A percentile compares a stretch with the other conserved stretches of the same genome.
Conservation (phyloP, 2,797 vertebrate genomes). For the Apogon talboti region DNA sequence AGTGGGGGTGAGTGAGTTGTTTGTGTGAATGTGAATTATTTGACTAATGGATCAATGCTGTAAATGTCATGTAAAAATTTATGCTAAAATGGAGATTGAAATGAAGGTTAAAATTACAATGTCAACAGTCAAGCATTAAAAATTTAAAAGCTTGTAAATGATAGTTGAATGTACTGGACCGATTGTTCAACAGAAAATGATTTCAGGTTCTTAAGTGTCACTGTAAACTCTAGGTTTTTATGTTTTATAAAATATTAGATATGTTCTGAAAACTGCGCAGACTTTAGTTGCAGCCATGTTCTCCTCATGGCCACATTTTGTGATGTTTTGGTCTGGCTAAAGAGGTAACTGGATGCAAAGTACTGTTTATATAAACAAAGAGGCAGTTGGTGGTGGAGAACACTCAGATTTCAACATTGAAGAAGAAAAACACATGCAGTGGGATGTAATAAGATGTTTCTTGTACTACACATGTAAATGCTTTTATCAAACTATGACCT, state of each 20-base stretch:
- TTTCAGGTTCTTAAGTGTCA: too few relatives aligned
- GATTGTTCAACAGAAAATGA: not conserved
- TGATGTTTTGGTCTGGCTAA: conserved; percentile 7
- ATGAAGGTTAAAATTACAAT: not conserved
- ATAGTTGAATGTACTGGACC: not conserved
- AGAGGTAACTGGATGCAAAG: conserved; percentile 13
- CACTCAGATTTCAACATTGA: conserved; percentile 1
- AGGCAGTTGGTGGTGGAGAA: not conserved
- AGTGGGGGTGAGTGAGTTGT: conserved; percentile 7
- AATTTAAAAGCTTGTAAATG: not conserved
- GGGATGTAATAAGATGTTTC: conserved; percentile 14
- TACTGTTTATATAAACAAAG: conserved; percentile 9
- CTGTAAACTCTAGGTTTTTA: too few relatives aligned
- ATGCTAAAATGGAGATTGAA: not conserved
- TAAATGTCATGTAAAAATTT: conserved; percentile 15
- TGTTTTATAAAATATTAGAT: too few relatives aligned
- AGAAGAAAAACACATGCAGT: not conserved
- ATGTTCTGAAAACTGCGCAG: not conserved
- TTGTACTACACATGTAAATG: conserved; percentile 2
- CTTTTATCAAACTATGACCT: too few relatives aligned
- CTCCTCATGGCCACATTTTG: not conserved
- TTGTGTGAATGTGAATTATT: conserved; percentile 18
- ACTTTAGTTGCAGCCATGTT: not conserved
- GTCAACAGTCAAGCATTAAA: not conserved
- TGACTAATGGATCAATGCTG: conserved; percentile 11